phyloP scores from a whole-genome alignment of 2,888 invertebrate genomes.

The Megastigmus dorsalis region DNA sequence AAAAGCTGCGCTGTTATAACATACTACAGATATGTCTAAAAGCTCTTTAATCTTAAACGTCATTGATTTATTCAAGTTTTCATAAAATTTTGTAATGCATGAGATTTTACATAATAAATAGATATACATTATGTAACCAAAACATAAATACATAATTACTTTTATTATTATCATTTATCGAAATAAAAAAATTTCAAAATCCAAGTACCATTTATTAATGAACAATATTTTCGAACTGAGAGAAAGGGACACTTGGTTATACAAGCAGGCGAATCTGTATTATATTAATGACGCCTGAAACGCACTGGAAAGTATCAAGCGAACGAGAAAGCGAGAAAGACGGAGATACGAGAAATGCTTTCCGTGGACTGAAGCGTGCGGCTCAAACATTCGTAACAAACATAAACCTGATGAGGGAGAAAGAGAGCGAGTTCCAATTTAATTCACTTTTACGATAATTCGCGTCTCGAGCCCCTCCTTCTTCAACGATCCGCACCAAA shows the following conservation, averaged over 20 bases:
- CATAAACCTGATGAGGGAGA: slow-evolving; percentile 36
- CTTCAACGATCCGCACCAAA: slow-evolving; percentile 39
- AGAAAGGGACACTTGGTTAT: neutral
- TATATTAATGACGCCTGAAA: slow-evolving; percentile 49
- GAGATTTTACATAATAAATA: too few species aligned
- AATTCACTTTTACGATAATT: slow-evolving; percentile 55
- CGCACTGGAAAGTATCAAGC: too few species aligned
- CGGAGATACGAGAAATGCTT: slow-evolving; percentile 48
- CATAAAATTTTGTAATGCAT: too few species aligned
- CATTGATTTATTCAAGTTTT: too few species aligned
- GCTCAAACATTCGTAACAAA: slow-evolving; percentile 50
- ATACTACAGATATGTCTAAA: too few species aligned
- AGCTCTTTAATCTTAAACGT: too few species aligned
- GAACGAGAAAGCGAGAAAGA: too few species aligned
- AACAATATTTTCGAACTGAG: neutral
- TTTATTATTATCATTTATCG: too few species aligned
- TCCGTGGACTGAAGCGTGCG: slow-evolving; percentile 30
- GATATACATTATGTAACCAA: neutral
- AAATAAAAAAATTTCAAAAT: too few species aligned
- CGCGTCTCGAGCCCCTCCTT: slow-evolving; percentile 41
- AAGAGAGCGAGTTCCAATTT: slow-evolving; percentile 44
- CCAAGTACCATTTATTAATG: slow-evolving; percentile 36
- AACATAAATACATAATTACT: too few species aligned
- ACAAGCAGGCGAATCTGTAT: slow-evolving; percentile 35
- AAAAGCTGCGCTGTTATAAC: too few species aligned